These are phyloP conservation scores for Agrotis exclamationis DNA, from an alignment of 2,888 invertebrate species.

Conservation along the genomic window DNA sequence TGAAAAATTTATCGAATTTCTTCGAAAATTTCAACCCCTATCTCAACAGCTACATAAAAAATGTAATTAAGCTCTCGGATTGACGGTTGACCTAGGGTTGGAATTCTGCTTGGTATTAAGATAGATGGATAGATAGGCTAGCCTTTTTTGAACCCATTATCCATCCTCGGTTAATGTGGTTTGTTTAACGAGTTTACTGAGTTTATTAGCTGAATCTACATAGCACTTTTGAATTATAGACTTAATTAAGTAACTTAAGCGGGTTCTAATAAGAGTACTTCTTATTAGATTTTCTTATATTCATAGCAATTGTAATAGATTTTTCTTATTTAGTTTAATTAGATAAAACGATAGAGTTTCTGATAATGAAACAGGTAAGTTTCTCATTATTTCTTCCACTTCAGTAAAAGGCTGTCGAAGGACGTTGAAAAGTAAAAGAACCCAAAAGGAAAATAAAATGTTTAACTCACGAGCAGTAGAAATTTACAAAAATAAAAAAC, in stretches of 20 bases:
- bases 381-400: background rate
- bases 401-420: background rate
- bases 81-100: background rate
- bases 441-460: background rate
- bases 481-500: background rate
- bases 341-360: no score
- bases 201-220: background rate
- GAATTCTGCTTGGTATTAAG: background rate
- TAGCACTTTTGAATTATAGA: background rate
- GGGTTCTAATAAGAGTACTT: background rate
- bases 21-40: no score
- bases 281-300: background rate
- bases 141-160: background rate
- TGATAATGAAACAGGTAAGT: background rate
- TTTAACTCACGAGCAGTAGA: background rate
- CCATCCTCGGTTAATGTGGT: background rate
- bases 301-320: no score
- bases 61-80: conserved; percentile 8
- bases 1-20: background rate
- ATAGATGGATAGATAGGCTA: no score
- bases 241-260: background rate
- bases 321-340: background rate
- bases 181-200: background rate
- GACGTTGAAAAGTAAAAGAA: background rate
- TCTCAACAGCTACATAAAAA: background rate